Base-by-base conservation (phyloP, 2,797 vertebrate genomes). In the Spinibarbus caldwelli region DNA sequence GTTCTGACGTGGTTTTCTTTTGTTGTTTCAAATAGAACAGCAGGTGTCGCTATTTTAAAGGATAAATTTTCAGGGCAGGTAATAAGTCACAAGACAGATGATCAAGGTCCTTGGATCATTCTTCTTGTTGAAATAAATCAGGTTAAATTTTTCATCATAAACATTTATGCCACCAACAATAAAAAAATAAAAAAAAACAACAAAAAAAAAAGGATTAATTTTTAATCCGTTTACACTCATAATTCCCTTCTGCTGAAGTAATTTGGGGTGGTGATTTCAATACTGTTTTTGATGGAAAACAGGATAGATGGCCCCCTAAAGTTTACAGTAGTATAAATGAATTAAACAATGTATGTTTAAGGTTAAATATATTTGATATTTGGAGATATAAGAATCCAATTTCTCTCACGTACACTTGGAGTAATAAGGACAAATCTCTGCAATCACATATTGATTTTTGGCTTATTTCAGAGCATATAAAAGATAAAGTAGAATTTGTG, bases 11-110 rank as follows among this genome's bases (percentile, higher is more conserved):
- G 68, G 68, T 29, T 72, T 45, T 45, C 70, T 72, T 72, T 29
- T 72, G 41, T 12, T 29, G 14, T 17, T 5, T 73, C 43, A 49
- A 73, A 73, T 21, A 49, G 71, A 17, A 47, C 71, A 73, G 71
- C 71, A 73, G 71, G 43, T 49, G 71, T 73, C 43, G 26, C 71
- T 73, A 5, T 49, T 71, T 71, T 71, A 23, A 29, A 72, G 70
- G 70, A 72, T 17, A 72, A 2, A 6, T 72, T 72, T 43, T 72
- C 43, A 29, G 70, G 70, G 7, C n/a, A 47, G 6, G n/a, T 29
- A 45, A 45, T 73, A 47, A 49, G 41, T 45, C 43, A 21, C 14
- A 31, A 73, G 17, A 29, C 43, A 49, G 71, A 73, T 31, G 15
- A 49, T 29, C 14, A 49, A 17, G 71, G 71, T 29, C 15, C 15